Conservation (phyloP, 2,113 vertebrate species). For the Colistium nudipinnis region DNA sequence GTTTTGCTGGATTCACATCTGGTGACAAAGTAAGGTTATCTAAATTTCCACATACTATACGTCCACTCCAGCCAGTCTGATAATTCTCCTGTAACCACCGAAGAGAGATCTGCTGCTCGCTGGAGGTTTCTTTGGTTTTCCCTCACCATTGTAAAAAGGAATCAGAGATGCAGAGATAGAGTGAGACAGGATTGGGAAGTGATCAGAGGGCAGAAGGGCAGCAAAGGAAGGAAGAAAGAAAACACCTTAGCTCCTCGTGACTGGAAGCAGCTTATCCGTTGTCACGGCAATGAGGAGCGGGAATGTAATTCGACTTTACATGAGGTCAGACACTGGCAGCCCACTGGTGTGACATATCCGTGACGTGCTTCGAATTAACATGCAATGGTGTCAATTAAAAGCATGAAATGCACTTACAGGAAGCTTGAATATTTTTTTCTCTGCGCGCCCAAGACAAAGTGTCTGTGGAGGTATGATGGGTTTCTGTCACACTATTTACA, state of each 20-base stretch:
- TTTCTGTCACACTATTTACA: constrained; percentile 55
- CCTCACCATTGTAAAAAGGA: neutral
- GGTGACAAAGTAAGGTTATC: no score
- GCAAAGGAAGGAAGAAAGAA: constrained; percentile 2
- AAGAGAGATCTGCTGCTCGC: neutral
- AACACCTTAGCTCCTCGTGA: constrained; percentile 29
- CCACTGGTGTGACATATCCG: constrained; percentile 74
- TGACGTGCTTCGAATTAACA: constrained; percentile 79
- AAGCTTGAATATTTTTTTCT: constrained; percentile 51
- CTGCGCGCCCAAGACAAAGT: constrained; percentile 48
- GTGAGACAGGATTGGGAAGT: neutral
- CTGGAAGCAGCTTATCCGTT: constrained; percentile 74
- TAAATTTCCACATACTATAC: no score
- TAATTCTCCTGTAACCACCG: neutral
- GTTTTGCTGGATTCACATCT: neutral
- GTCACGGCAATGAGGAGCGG: constrained; percentile 72
- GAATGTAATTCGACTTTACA: constrained; percentile 78
- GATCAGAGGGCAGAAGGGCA: constrained; percentile 14
- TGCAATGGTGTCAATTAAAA: constrained; percentile 78
- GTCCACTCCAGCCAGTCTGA: no score
- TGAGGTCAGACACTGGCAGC: constrained; percentile 72
- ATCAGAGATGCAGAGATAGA: constrained; percentile 11
- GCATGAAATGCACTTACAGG: constrained; percentile 76
- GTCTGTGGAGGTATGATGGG: constrained; percentile 23
- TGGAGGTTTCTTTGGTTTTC: neutral